Conservation (phyloP, 2,113 vertebrate species). For the Lophotis ruficrista region DNA sequence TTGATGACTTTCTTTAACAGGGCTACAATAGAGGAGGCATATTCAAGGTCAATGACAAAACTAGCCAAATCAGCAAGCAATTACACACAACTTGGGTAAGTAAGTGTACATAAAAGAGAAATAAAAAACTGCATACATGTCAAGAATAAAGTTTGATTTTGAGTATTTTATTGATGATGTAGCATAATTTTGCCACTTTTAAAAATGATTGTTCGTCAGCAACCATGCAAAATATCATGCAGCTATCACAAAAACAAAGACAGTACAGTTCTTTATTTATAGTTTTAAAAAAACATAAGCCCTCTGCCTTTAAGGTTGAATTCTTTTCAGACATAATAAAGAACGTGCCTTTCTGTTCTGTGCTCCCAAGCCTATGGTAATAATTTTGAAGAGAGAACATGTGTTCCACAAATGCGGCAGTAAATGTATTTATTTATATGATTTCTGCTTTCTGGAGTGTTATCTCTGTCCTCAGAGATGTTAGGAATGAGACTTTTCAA, state of each 20-base stretch:
- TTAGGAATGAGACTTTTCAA: neutral
- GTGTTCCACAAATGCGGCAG: neutral
- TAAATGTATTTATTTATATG: neutral
- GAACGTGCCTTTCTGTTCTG: neutral
- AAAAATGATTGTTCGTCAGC: neutral
- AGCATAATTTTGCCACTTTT: neutral
- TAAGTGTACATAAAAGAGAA: neutral
- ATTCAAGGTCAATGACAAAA: slow-evolving; percentile 97
- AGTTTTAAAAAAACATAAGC: neutral
- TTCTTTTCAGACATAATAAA: neutral
- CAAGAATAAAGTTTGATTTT: neutral
- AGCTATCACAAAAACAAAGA: neutral
- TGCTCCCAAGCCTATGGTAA: neutral
- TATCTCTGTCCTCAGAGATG: neutral
- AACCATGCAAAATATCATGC: neutral
- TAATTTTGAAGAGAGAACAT: neutral
- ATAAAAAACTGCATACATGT: neutral
- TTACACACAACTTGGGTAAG: slow-evolving; percentile 96
- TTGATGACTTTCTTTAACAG: slow-evolving; percentile 70
- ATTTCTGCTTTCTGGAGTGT: neutral
- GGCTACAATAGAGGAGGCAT: slow-evolving; percentile 92
- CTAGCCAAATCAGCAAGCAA: slow-evolving; percentile 94
- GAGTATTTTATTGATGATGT: neutral
- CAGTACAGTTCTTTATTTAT: neutral
- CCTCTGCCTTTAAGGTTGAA: neutral